Percentiles rank a stretch among this genome's conserved stretches.
These are phyloP conservation scores for Coenobita brevimanus DNA, from an alignment of 1,140 invertebrate genomes.

Conservation along the genomic window DNA sequence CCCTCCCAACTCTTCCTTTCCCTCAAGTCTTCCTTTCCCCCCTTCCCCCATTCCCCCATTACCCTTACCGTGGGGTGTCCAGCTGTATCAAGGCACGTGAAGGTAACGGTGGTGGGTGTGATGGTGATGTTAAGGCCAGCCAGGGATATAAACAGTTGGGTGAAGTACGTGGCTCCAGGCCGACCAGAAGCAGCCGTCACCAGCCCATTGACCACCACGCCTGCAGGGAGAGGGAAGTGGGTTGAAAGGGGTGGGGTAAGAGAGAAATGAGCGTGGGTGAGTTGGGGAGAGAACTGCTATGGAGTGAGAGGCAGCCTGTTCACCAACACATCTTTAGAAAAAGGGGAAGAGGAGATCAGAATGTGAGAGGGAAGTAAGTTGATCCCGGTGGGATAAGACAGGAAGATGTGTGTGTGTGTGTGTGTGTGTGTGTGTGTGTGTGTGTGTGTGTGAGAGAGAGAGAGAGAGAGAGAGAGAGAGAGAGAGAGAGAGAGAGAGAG, in stretches of 20 bases:
- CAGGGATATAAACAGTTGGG: conserved; percentile 44
- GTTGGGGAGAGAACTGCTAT: too few relatives aligned
- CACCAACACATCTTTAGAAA: too few relatives aligned
- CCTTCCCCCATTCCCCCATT: too few relatives aligned
- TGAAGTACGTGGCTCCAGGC: conserved; percentile 49
- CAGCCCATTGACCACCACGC: conserved; percentile 50
- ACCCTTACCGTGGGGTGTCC: conserved; percentile 29
- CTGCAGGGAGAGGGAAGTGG: conserved; percentile 12
- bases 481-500: conserved; percentile 2
- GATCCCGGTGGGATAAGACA: neutral
- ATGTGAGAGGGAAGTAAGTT: too few relatives aligned
- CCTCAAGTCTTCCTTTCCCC: too few relatives aligned
- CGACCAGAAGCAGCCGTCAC: conserved; percentile 29
- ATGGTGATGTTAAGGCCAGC: conserved; percentile 46
- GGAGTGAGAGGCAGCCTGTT: too few relatives aligned
- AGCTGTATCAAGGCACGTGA: conserved; percentile 18
- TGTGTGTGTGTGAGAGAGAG: neutral
- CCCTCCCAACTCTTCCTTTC: too few relatives aligned
- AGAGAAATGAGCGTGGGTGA: too few relatives aligned
- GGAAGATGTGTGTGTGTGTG: too few relatives aligned
- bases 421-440: neutral
- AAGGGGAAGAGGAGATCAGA: too few relatives aligned
- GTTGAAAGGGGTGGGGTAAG: neutral
- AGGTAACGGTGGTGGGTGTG: neutral
- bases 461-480: conserved; percentile 6